A percentile compares a stretch with the other conserved stretches of the same genome.
These are phyloP conservation scores for Glandiceps talaboti DNA, from an alignment of 53 echinoderm and acorn worm species.

Conservation along the genomic window DNA sequence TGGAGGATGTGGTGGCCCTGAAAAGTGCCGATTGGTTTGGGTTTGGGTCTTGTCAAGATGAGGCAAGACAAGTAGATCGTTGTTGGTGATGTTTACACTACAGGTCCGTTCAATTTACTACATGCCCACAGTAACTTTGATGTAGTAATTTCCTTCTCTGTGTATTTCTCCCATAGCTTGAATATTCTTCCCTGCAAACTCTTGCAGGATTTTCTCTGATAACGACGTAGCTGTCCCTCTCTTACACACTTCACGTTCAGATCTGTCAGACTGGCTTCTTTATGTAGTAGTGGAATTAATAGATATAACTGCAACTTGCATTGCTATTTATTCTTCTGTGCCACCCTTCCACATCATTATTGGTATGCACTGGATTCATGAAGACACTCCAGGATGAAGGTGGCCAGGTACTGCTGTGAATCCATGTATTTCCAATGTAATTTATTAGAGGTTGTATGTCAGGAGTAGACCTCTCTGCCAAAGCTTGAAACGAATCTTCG, in stretches of 20 bases:
- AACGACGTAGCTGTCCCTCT: background rate
- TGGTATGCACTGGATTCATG: background rate
- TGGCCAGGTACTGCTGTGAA: background rate
- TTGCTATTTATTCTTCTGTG: background rate
- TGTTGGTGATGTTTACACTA: background rate
- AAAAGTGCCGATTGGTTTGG: no score
- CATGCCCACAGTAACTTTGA: background rate
- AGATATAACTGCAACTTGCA: background rate
- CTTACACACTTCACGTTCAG: background rate
- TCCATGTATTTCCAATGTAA: background rate
- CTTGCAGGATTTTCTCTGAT: background rate
- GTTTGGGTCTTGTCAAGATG: no score
- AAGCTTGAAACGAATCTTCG: background rate
- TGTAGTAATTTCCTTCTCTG: background rate
- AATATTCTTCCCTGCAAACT: background rate
- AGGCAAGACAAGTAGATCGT: no score
- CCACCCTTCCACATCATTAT: background rate
- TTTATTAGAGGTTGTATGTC: background rate
- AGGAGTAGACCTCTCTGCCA: background rate
- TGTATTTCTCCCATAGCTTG: conserved; percentile 6
- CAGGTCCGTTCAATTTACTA: background rate
- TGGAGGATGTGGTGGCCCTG: no score
- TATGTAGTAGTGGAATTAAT: background rate
- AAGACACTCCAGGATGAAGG: background rate
- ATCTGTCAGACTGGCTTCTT: background rate